Conservation (phyloP, 1,140 invertebrate genomes). For the Maconellicoccus hirsutus region DNA sequence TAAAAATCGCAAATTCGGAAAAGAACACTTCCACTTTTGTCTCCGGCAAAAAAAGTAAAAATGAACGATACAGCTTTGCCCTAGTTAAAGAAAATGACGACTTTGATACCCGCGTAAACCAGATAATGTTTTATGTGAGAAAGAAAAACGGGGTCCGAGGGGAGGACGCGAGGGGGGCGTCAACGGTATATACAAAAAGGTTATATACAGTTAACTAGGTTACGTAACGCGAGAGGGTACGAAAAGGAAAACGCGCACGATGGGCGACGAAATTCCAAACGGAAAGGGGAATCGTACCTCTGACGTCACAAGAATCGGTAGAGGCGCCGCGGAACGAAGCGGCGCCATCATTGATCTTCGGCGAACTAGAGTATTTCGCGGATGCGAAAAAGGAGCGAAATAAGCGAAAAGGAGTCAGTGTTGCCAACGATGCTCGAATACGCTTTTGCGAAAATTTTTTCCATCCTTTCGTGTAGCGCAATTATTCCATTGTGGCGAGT, state of each 20-base stretch:
- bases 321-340: constrained; percentile 18
- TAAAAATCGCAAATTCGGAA: constrained; percentile 6
- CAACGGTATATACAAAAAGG: constrained; percentile 17
- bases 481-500: too few species aligned
- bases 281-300: neutral
- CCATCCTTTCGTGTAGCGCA: too few species aligned
- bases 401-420: neutral
- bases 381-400: constrained; percentile 27
- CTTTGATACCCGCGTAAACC: constrained; percentile 19
- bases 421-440: neutral
- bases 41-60: neutral
- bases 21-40: constrained; percentile 8
- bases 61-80: constrained; percentile 17
- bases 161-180: neutral
- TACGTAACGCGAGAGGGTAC: constrained; percentile 10
- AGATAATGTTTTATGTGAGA: constrained; percentile 19
- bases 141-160: neutral
- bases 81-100: constrained; percentile 15
- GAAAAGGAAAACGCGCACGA: constrained; percentile 11
- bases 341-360: constrained; percentile 20
- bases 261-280: constrained; percentile 14
- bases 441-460: too few species aligned
- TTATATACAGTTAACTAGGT: constrained; percentile 21
- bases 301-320: constrained; percentile 16
- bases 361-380: constrained; percentile 19